Evolutionary conservation across 1,140 invertebrate genomes (phyloP), one percentile per base, ranked within the genome.

Genomic region (Pteromalus puparum): DNA sequence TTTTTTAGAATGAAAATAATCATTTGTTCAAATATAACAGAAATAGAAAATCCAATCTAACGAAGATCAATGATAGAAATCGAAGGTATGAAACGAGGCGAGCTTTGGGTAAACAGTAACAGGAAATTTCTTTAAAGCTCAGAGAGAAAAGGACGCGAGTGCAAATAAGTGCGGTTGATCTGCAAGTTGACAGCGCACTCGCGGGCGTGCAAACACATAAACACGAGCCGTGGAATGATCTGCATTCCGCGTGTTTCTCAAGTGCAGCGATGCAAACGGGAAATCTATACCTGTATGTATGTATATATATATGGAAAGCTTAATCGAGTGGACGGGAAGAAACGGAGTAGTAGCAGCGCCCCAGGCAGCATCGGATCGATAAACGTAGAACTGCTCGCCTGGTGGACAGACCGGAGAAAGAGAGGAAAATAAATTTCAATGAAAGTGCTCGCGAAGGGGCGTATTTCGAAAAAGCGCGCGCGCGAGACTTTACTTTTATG

Each of bases 251-350:
- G 65, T 80, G 34, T 70, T 70, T 70, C 67, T 70, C 34, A 70
- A 81, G 80, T 73, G 42, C 80, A 73, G 38, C 46, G 70, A 61
- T 81, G 68, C 46, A 26, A 61, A 1, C 65, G 80, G 5, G 9
- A 42, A 42, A 42, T 9, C 38, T 42, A 42, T 10, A 42, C 38
- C 9, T 34, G 30, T 42, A 42, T n/a, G n/a, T n/a, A n/a, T n/a
- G n/a, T n/a, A n/a, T n/a, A n/a, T n/a, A n/a, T n/a, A n/a, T 42
- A 42, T 42, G 9, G 38, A 80, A 81, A 81, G 80, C 80, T 81
- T 81, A 81, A 81, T 81, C 80, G 80, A 81, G 68, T 73, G 80
- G 80, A 73, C 46, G 68, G 18, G n/a, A 81, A 73, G 80, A 73
- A 81, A 81, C 68, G 68, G 38, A 9, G 38, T 42, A 9, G 38